Base-by-base conservation (phyloP, 2,888 invertebrate genomes). In the Cryptosula pallasiana region DNA sequence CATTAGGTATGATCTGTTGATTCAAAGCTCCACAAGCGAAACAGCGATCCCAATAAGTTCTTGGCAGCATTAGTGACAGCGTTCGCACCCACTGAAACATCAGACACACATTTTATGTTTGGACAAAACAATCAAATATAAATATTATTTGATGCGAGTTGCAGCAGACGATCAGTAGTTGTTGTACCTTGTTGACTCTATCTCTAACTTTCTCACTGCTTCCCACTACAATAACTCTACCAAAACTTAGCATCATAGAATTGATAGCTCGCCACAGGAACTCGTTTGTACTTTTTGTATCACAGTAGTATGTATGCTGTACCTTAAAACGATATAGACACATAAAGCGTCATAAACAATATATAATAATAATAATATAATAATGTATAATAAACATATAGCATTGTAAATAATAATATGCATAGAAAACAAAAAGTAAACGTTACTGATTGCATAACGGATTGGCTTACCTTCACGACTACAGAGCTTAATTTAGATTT, bases 1-100 rank as follows among this genome's bases (percentile, higher is more conserved):
- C 63, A 63, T 63, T 63, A n/a, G 63, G 63, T 63, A 63, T 63
- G 27, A 63, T 34, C 13, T 27, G 32, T n/a, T 63, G 63, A 32
- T 63, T 63, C 9, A 27, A 5, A 5, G 9, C 5, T 34, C 32
- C 63, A 32, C 32, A 63, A 13, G 34, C 27, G n/a, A 63, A 63
- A 34, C 63, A 63, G 25, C 32, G 20, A 20, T 63, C 25, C 34
- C 27, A 16, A n/a, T 63, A 20, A 34, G 5, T 32, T 27, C 27
- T 2, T 25, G 27, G 63, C n/a, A 63, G 32, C 13, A 63, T 27
- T 13, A 27, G 25, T 13, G 63, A 25, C 27, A 63, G 34, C 13
- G 32, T 63, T 9, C 27, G 25, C 27, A 63, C 63, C 29, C 63
- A 63, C 63, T 63, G n/a, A 5, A 55, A 55, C 3, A 55, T 45